A percentile compares a stretch with the other conserved stretches of the same genome.
Conservation (phyloP, 2,888 invertebrate species). For the Aethes cnicana region DNA sequence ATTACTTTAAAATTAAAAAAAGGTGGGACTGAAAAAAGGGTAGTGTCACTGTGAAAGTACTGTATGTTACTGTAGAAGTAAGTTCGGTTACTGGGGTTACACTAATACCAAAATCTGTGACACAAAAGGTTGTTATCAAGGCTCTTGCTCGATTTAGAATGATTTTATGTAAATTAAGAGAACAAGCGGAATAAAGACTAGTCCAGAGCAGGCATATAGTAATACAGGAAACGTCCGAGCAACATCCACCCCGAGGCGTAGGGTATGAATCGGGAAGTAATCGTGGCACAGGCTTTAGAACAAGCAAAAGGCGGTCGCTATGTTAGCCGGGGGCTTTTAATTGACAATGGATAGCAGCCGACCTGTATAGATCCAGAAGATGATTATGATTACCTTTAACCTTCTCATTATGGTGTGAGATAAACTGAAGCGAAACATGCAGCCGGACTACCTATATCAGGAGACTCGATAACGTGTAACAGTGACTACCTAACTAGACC, state of each 20-base stretch:
- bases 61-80: no score
- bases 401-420: slow-evolving; percentile 54
- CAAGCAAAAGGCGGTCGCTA: slow-evolving; percentile 75
- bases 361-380: slow-evolving; percentile 56
- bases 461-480: no score
- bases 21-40: no score
- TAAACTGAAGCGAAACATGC: neutral
- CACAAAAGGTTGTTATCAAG: slow-evolving; percentile 40
- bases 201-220: slow-evolving; percentile 62
- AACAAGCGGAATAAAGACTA: slow-evolving; percentile 63
- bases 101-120: no score
- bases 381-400: slow-evolving; percentile 66
- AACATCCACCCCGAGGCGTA: slow-evolving; percentile 70
- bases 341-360: slow-evolving; percentile 70
- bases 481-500: no score
- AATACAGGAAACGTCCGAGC: slow-evolving; percentile 76
- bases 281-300: slow-evolving; percentile 65
- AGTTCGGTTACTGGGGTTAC: no score
- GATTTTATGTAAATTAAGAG: slow-evolving; percentile 71
- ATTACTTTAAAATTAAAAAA: no score
- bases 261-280: slow-evolving; percentile 71
- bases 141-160: slow-evolving; percentile 55
- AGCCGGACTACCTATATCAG: neutral
- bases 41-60: no score
- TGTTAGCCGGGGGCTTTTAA: slow-evolving; percentile 69